Conservation (phyloP, 2,113 vertebrate species). For the Amphiprion percula region DNA sequence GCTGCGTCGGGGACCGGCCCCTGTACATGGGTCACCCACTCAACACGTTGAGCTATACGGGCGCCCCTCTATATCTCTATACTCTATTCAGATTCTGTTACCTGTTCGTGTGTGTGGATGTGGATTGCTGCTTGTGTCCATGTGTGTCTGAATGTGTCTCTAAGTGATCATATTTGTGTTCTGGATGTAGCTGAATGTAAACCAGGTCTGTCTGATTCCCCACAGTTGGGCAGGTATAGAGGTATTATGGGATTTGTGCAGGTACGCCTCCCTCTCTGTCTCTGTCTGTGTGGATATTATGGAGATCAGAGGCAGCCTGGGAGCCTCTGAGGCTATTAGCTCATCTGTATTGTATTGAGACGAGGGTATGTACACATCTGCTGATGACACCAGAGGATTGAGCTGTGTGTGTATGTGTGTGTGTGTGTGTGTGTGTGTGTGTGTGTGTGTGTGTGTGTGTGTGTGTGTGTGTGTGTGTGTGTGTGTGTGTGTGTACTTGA, state of each 20-base stretch:
- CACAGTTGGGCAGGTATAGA: slow-evolving; percentile 61
- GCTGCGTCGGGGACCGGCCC: too few species aligned
- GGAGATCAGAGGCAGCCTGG: slow-evolving; percentile 78
- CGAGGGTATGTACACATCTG: slow-evolving; percentile 79
- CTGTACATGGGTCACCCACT: too few species aligned
- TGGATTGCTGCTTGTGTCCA: not conserved
- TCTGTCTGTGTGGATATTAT: slow-evolving; percentile 61
- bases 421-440: slow-evolving; percentile 5
- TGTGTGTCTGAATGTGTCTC: slow-evolving; percentile 42
- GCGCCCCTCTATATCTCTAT: too few species aligned
- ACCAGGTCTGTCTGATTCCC: slow-evolving; percentile 66
- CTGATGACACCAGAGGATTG: slow-evolving; percentile 79
- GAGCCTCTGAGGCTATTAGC: slow-evolving; percentile 80
- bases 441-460: slow-evolving; percentile 8
- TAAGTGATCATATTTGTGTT: slow-evolving; percentile 74
- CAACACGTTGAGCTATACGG: too few species aligned
- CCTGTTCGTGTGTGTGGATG: not conserved
- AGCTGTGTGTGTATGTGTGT: slow-evolving; percentile 12
- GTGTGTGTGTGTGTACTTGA: slow-evolving; percentile 1
- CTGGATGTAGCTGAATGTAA: slow-evolving; percentile 72
- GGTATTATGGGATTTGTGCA: slow-evolving; percentile 73
- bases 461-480: slow-evolving; percentile 19
- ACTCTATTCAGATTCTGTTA: slow-evolving; percentile 18
- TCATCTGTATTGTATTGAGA: slow-evolving; percentile 81
- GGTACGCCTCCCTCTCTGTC: slow-evolving; percentile 28